Evolutionary conservation across 2,797 vertebrate species (phyloP), one percentile per base, ranked within the genome.

Genomic region (Rhyacichthys aspro): DNA sequence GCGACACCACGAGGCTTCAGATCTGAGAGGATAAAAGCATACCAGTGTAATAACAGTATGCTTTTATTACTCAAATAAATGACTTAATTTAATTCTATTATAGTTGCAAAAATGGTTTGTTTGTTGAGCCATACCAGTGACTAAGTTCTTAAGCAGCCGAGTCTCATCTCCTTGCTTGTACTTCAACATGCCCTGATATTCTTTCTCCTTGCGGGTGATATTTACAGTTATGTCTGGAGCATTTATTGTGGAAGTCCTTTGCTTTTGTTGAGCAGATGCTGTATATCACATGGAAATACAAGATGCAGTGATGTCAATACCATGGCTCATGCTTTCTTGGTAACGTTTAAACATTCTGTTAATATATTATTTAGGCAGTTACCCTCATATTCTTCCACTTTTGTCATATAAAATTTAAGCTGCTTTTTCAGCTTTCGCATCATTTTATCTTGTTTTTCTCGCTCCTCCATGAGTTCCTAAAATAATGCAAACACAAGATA

Each of bases 121-220:
- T 44, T 58, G 36, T 10, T 56, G 49, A 50, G 32, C 64, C 92
- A 67, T 87, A 93, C 98, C 97, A 78, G 93, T 70, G 76, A 99
- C 94, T 67, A 99, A 92, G 55, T 91, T 94, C 86, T 94, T 98
- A 1, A 98, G 87, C 33, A 99, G 90, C 57, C 92, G 95, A 67
- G 84, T 89, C 70, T 96, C 95, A 15, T 99, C 96, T 9, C 96
- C 94, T 68, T 90, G 92, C 79, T 92, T 95, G 82, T 94, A 99
- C 60, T 97, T 94, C 88, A 99, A 68, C 96, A 99, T 97, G 59
- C 98, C 98, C 71, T 94, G 94, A 87, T 95, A 97, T 76, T 98
- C 96, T 47, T 95, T 96, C 76, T 98, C 97, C 63, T 98, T 98
- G 46, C 97, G 93, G 19, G 94, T 93, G 78, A 99, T 96, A 63